A percentile compares a stretch with the other conserved stretches of the same genome.
Evolutionary conservation across 2,888 invertebrate genomes (phyloP).

Genomic region (Scrobipalpa costella): DNA sequence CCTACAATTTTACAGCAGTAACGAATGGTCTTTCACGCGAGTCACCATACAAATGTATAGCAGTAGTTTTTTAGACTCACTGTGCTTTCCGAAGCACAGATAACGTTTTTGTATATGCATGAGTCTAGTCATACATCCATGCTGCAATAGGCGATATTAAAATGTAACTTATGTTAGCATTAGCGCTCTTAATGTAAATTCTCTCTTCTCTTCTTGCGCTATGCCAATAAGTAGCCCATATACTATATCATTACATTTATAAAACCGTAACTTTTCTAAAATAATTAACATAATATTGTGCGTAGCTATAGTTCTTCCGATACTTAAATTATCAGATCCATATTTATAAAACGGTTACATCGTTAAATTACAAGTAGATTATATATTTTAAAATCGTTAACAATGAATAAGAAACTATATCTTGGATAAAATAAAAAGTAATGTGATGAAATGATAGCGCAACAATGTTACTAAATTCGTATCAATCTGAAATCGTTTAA

Average conservation of each 20-base stretch:
- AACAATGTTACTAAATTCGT: conserved; percentile 14
- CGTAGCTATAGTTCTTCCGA: conserved; percentile 35
- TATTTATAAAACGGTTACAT: neutral
- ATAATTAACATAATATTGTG: conserved; percentile 41
- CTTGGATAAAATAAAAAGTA: neutral
- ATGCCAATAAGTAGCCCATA: neutral
- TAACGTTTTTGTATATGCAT: no score
- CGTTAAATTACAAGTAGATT: neutral
- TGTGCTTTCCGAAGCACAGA: no score
- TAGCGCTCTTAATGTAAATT: no score
- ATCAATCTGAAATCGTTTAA: conserved; percentile 7
- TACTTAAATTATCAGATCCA: neutral
- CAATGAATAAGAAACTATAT: neutral
- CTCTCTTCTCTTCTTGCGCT: no score
- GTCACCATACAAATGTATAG: no score
- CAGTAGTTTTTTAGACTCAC: no score
- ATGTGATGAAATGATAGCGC: conserved; percentile 2
- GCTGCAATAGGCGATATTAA: no score
- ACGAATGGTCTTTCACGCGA: no score
- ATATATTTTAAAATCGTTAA: neutral
- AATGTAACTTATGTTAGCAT: no score
- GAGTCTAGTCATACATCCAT: no score
- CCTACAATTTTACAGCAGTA: no score
- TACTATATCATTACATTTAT: neutral
- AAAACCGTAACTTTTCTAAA: conserved; percentile 14